Evolutionary conservation across 2,797 vertebrate species (phyloP).

Genomic region (Argyrosomus regius): DNA sequence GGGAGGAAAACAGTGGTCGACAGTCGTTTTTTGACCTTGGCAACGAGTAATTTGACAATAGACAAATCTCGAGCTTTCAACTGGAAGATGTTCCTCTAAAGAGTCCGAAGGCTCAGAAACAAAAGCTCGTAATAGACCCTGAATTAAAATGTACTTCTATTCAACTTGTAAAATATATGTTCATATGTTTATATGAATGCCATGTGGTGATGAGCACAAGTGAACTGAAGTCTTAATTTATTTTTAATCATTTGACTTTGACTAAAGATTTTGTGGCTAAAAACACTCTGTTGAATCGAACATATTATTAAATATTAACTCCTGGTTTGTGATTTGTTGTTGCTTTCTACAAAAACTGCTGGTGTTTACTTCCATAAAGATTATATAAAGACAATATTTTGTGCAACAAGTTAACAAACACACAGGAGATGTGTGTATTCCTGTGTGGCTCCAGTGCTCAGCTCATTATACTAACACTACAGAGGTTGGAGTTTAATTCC

Average conservation of each 20-base stretch:
- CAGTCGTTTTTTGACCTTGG: neutral
- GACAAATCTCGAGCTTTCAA: neutral
- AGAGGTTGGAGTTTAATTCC: conserved; percentile 49
- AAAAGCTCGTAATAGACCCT: neutral
- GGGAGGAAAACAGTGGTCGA: conserved; percentile 36
- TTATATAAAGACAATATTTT: neutral
- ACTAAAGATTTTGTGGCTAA: neutral
- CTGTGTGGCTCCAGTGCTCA: conserved; percentile 22
- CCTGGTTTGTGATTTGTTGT: neutral
- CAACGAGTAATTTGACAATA: neutral
- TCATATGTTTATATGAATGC: neutral
- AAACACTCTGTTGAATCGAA: neutral
- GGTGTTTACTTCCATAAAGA: neutral
- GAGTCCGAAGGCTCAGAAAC: neutral
- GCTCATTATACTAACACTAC: conserved; percentile 33
- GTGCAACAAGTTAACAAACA: neutral
- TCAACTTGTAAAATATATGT: conserved; percentile 8
- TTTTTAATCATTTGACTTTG: no score
- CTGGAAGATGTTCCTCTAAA: neutral
- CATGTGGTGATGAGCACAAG: neutral
- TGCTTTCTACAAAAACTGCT: neutral
- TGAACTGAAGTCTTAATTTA: neutral
- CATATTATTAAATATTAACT: neutral
- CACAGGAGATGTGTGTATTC: conserved; percentile 5
- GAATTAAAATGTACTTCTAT: neutral